Evolutionary conservation across 2,888 invertebrate genomes (phyloP).

Genomic region (Sclerodermus sp.): DNA sequence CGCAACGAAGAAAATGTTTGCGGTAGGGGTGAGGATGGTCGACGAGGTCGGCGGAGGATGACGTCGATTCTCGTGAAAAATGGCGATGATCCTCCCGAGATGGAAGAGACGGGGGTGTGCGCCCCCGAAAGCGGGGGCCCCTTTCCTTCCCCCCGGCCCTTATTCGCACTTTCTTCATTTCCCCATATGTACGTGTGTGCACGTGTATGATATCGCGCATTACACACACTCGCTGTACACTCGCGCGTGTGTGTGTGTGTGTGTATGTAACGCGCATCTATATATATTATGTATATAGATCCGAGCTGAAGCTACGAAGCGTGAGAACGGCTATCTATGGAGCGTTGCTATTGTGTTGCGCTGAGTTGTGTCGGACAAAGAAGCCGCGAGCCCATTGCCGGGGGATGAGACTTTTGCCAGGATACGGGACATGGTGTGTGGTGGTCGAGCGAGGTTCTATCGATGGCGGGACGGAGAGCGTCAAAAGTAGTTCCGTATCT

Average conservation of each 20-base stretch:
- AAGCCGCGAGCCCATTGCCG: conserved; percentile 29
- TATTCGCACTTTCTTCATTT: too few relatives aligned
- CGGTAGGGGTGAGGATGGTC: neutral
- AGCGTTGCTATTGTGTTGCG: conserved; percentile 50
- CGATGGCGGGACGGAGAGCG: conserved; percentile 5
- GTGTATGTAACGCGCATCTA: conserved; percentile 20
- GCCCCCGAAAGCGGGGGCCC: neutral
- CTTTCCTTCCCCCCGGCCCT: too few relatives aligned
- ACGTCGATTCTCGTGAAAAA: too few relatives aligned
- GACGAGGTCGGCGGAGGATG: too few relatives aligned
- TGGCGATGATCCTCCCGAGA: too few relatives aligned
- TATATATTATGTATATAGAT: conserved; percentile 19
- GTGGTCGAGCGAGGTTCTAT: conserved; percentile 14
- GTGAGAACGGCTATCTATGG: conserved; percentile 50
- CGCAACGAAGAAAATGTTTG: too few relatives aligned
- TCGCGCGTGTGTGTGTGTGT: conserved; percentile 11
- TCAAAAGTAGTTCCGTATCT: conserved; percentile 18
- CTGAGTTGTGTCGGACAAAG: conserved; percentile 39
- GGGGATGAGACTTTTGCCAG: conserved; percentile 18
- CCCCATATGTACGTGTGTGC: too few relatives aligned
- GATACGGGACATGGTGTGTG: conserved; percentile 2
- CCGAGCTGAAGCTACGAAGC: conserved; percentile 48
- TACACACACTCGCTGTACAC: conserved; percentile 3
- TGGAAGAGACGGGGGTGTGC: conserved; percentile 3
- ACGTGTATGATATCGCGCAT: neutral